Conservation (phyloP, 2,113 vertebrate genomes). For the Phrynocephalus versicolor region DNA sequence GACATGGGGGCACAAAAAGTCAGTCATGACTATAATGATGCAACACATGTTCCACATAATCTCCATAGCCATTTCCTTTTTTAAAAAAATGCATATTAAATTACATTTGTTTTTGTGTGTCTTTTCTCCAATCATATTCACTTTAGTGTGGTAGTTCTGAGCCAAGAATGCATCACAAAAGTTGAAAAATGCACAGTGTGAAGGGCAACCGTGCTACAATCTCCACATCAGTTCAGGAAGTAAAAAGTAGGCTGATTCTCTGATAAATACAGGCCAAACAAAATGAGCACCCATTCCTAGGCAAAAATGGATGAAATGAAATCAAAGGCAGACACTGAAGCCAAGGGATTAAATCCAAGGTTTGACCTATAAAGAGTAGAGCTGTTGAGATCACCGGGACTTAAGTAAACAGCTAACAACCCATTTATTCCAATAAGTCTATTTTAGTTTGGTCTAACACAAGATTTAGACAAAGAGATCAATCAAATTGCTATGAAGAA, state of each 20-base stretch:
- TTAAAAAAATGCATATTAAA: too few relatives aligned
- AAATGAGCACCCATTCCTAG: background rate
- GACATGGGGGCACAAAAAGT: too few relatives aligned
- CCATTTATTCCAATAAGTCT: too few relatives aligned
- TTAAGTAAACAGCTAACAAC: too few relatives aligned
- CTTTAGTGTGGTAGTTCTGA: background rate
- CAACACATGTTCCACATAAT: background rate
- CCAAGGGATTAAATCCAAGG: too few relatives aligned
- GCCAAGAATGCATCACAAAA: background rate
- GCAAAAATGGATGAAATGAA: background rate
- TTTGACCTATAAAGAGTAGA: too few relatives aligned
- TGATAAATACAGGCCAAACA: background rate
- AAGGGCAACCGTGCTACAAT: background rate
- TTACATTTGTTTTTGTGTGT: background rate
- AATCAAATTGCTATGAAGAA: background rate
- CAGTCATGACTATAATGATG: too few relatives aligned
- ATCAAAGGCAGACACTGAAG: too few relatives aligned
- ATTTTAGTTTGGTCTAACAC: too few relatives aligned
- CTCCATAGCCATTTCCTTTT: too few relatives aligned
- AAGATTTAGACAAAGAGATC: background rate
- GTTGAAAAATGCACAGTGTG: background rate
- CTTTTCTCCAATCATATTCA: background rate
- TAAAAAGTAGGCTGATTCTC: background rate
- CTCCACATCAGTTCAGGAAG: background rate
- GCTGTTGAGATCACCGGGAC: too few relatives aligned